A percentile compares a stretch with the other conserved stretches of the same genome.
Conservation (phyloP, 2,113 vertebrate species). For the Argyrosomus japonicus region DNA sequence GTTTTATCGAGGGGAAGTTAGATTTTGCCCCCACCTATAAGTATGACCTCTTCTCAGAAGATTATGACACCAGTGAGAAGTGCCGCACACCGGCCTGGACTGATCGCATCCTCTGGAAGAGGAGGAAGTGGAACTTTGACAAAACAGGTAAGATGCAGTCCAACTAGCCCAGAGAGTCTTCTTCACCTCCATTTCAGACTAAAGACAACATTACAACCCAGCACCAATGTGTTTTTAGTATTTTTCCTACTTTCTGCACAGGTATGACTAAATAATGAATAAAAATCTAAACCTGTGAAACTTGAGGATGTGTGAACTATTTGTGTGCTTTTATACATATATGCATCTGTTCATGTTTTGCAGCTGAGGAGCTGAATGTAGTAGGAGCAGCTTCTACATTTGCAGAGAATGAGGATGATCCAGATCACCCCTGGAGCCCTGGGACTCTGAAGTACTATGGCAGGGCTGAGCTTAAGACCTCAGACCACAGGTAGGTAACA, state of each 20-base stretch:
- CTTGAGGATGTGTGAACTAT: background rate
- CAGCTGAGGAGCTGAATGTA: constrained; percentile 96
- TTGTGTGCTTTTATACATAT: background rate
- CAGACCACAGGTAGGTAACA: constrained; percentile 92
- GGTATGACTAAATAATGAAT: background rate
- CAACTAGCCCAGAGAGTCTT: background rate
- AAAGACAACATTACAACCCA: background rate
- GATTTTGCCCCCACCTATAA: constrained; percentile 98
- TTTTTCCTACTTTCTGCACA: background rate
- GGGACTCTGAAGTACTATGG: constrained; percentile 94
- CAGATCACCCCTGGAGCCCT: constrained; percentile 88
- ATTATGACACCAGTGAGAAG: constrained; percentile 99
- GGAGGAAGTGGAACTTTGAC: constrained; percentile 97
- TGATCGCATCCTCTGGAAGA: constrained; percentile 96
- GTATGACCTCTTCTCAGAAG: constrained; percentile 98
- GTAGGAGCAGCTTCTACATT: constrained; percentile 87
- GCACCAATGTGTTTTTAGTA: background rate
- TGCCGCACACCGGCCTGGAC: constrained; percentile 98
- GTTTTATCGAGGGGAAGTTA: constrained; percentile 94
- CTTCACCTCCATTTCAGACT: background rate
- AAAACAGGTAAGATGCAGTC: constrained; percentile 87
- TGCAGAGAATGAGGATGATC: constrained; percentile 85
- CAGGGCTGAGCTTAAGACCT: constrained; percentile 97
- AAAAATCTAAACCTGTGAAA: background rate
- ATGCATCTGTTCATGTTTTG: constrained; percentile 33